phyloP scores from a whole-genome alignment of 2,888 invertebrate species.

The Hemicrepidius hirtus region DNA sequence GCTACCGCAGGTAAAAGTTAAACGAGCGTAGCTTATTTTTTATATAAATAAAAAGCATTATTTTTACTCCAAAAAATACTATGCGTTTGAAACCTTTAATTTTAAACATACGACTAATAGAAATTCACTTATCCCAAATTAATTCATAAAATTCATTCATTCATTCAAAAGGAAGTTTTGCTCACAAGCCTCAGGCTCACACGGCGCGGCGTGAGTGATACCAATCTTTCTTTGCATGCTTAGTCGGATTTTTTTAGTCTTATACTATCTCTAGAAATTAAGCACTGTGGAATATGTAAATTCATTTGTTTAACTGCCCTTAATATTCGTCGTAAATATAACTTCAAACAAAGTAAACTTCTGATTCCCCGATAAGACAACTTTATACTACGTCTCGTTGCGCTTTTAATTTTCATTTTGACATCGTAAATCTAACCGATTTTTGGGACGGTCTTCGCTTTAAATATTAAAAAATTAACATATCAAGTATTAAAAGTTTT shows the following conservation, averaged over 20 bases:
- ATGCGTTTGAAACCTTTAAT: too few relatives aligned
- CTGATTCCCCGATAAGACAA: conserved; percentile 31
- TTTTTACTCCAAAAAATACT: neutral
- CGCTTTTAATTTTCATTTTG: conserved; percentile 38
- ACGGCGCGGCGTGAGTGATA: conserved; percentile 40
- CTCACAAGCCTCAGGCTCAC: conserved; percentile 34
- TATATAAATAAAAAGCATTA: too few relatives aligned
- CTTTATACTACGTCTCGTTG: conserved; percentile 50
- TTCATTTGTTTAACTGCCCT: conserved; percentile 27
- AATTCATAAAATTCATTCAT: conserved; percentile 18
- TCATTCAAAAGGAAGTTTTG: conserved; percentile 4
- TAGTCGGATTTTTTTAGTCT: conserved; percentile 31
- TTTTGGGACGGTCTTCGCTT: conserved; percentile 18
- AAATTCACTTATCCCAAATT: neutral
- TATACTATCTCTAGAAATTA: conserved; percentile 40
- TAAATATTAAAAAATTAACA: conserved; percentile 3
- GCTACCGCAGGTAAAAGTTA: conserved; percentile 34
- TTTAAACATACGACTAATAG: neutral
- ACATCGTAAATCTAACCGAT: conserved; percentile 41
- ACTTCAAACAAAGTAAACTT: conserved; percentile 43
- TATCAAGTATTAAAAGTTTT: neutral
- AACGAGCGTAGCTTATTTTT: conserved; percentile 34
- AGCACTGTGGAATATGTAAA: conserved; percentile 37
- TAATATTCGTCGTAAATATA: conserved; percentile 45
- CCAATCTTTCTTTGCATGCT: conserved; percentile 42